Conservation (phyloP, 2,797 vertebrate genomes). For the Acropternis orthonyx region DNA sequence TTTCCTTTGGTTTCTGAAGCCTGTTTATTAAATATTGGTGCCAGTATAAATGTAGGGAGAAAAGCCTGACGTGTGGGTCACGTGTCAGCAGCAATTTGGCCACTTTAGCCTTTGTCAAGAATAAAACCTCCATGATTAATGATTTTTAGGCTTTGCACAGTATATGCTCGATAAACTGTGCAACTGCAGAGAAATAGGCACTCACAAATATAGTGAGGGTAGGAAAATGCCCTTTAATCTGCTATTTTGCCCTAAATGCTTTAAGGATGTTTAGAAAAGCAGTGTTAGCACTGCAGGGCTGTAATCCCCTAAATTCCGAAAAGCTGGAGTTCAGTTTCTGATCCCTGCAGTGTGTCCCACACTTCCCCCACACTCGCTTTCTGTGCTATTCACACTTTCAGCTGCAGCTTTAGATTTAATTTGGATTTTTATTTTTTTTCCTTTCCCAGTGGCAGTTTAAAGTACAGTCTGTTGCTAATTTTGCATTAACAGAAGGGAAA, state of each 20-base stretch:
- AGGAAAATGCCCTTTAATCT: neutral
- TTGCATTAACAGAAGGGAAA: neutral
- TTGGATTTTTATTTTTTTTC: neutral
- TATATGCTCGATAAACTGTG: neutral
- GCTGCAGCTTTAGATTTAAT: neutral
- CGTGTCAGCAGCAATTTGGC: neutral
- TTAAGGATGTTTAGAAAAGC: neutral
- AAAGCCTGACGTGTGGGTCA: neutral
- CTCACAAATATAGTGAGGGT: accelerated
- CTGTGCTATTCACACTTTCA: neutral
- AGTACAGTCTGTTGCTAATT: neutral
- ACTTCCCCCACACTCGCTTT: neutral
- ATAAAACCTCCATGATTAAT: neutral
- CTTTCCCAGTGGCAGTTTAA: neutral
- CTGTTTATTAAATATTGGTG: neutral
- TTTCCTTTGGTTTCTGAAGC: neutral
- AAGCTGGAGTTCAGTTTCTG: neutral
- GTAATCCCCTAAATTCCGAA: neutral
- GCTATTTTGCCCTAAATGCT: neutral
- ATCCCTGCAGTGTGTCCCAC: neutral
- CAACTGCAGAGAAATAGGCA: neutral
- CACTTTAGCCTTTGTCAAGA: neutral
- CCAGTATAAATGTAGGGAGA: neutral
- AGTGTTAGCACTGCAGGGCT: neutral
- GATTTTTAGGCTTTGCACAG: neutral